Evolutionary conservation across 1,140 invertebrate genomes (phyloP).

Genomic region (Calliphora vicina): DNA sequence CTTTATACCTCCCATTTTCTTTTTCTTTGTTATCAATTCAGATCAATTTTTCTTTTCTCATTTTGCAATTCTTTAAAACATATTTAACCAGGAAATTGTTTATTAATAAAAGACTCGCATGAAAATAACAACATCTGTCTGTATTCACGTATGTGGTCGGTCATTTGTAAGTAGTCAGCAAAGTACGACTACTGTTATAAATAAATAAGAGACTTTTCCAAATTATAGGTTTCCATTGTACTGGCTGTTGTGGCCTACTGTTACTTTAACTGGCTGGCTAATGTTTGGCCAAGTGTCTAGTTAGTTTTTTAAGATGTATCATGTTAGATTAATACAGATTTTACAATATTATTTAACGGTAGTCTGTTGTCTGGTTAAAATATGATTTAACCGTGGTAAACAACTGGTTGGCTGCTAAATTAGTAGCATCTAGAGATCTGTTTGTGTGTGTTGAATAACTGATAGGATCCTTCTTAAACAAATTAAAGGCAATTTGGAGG

Average conservation of each 20-base stretch:
- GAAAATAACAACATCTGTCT: too few relatives aligned
- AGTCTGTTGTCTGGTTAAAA: neutral
- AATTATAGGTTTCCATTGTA: neutral
- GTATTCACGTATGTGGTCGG: too few relatives aligned
- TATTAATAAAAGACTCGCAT: neutral
- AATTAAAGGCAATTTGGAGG: too few relatives aligned
- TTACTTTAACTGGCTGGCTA: neutral
- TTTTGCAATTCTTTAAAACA: neutral
- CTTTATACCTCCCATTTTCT: neutral
- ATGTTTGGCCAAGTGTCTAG: neutral
- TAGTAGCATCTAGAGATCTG: too few relatives aligned
- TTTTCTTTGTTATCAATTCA: constrained; percentile 8
- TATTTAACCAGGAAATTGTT: neutral
- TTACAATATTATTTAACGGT: neutral
- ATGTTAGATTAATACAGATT: neutral
- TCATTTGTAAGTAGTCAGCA: neutral
- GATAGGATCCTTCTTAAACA: too few relatives aligned
- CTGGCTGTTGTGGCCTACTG: neutral
- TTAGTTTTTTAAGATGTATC: neutral
- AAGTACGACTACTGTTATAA: too few relatives aligned
- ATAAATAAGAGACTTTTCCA: neutral
- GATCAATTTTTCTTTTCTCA: neutral
- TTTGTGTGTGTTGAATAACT: too few relatives aligned
- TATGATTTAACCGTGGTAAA: neutral
- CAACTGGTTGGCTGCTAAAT: too few relatives aligned